phyloP scores from a whole-genome alignment of 2,113 vertebrate genomes.

The Capra hircus region DNA sequence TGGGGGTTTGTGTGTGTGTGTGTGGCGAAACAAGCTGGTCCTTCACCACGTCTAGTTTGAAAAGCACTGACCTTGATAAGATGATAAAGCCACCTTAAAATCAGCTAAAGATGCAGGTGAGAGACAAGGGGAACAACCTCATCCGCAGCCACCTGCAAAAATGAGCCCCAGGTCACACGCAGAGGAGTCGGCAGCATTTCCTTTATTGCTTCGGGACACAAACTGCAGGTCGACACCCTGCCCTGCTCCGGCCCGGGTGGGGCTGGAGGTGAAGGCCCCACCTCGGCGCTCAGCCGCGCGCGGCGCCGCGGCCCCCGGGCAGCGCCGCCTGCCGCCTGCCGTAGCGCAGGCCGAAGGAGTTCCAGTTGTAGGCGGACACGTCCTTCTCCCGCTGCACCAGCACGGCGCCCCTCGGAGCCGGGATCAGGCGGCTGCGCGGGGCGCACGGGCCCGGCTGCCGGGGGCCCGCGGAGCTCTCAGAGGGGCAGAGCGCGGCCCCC shows the following conservation, averaged over 20 bases:
- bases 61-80: not conserved
- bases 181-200: not conserved
- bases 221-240: not conserved
- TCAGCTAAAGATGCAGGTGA: not conserved
- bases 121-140: not conserved
- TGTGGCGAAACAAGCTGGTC: not conserved
- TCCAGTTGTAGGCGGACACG: constrained; percentile 81
- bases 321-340: constrained; percentile 69
- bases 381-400: constrained; percentile 74
- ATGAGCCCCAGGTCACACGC: not conserved
- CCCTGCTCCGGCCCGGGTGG: not conserved
- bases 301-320: not conserved
- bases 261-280: not conserved
- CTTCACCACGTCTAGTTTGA: not conserved
- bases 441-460: constrained; percentile 7
- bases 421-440: constrained; percentile 1
- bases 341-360: constrained; percentile 84
- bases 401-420: constrained; percentile 7
- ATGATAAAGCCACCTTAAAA: not conserved
- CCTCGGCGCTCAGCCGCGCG: not conserved
- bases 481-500: not conserved
- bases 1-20: not conserved
- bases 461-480: not conserved
- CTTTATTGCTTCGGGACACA: constrained; percentile 28
- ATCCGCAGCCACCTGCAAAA: not conserved